Base-by-base conservation (phyloP, 2,888 invertebrate species). In the Spodoptera littoralis region DNA sequence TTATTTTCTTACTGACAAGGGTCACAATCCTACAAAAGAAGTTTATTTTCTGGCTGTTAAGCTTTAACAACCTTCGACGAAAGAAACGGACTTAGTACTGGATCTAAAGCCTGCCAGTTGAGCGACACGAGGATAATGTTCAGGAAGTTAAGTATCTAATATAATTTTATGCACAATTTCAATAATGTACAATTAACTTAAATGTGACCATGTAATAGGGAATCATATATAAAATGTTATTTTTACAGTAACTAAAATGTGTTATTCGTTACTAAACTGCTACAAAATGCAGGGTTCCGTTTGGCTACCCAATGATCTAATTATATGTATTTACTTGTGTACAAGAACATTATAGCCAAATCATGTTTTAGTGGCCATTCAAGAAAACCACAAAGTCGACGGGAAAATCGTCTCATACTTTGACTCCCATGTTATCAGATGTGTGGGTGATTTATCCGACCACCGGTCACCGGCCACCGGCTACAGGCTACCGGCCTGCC, bases 341-440 rank as follows among this genome's bases (percentile, higher is more conserved):
- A 27, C 27, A 27, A 27, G 3, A 27, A 5, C 27, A 27, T 27
- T 27, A 27, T 27, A 27, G 12, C 11, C 9, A 18, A 46, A 47
- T 22, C 6, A 36, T 11, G 11, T 0, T 30, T 54, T 62, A 43
- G 13, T 68, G 50, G 67, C 64, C 63, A 0, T 36, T 27, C 53
- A 4, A 43, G 30, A 12, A 27, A n/a, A 30, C 55, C 54, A 51
- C 56, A 41, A 42, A 47, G 53, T 30, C 51, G 55, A 61, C 41
- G 27, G 45, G 36, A 54, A 80, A 67, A 76, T 66, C 70, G 5
- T 65, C 73, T 72, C 74, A 81, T 82, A 84, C 84, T 89, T 88
- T 89, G 88, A 86, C 88, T 88, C 80, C 77, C 78, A 70, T 85
- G 83, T 85, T 86, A 89, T 90, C 89, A 88, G 90, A 91, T 90